Percentiles rank a stretch among this genome's conserved stretches.
Evolutionary conservation across 2,888 invertebrate species (phyloP).

Genomic region (Dinocampus coccinellae): DNA sequence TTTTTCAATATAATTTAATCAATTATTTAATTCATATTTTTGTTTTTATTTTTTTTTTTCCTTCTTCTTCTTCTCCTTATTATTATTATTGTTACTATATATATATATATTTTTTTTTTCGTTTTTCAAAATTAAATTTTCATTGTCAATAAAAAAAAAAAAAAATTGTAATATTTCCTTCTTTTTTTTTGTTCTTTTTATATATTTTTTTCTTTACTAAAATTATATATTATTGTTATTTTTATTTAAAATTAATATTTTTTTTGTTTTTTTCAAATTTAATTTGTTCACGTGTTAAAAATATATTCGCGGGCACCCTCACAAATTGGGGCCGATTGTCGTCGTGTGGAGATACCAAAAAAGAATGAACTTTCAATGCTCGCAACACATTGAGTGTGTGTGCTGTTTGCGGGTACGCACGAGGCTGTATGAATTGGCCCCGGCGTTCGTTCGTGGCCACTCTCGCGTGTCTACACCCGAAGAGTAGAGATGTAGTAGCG

Average conservation of each 20-base stretch:
- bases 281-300: not conserved
- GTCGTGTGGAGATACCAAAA: not conserved
- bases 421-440: constrained; percentile 3
- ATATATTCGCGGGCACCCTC: not conserved
- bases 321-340: not conserved
- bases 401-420: not conserved
- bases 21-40: too few species aligned
- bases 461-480: not conserved
- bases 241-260: too few species aligned
- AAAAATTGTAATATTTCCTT: too few species aligned
- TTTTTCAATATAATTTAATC: too few species aligned
- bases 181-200: too few species aligned
- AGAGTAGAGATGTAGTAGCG: not conserved
- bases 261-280: not conserved
- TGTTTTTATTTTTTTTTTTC: not conserved
- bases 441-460: not conserved
- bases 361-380: not conserved
- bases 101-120: too few species aligned
- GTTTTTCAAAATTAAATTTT: too few species aligned
- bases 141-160: too few species aligned
- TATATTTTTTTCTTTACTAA: too few species aligned
- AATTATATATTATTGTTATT: too few species aligned
- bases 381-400: not conserved
- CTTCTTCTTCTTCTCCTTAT: not conserved
- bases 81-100: not conserved